Evolutionary conservation across 2,113 vertebrate species (phyloP).

Genomic region (Anarhynchus alexandrinus): DNA sequence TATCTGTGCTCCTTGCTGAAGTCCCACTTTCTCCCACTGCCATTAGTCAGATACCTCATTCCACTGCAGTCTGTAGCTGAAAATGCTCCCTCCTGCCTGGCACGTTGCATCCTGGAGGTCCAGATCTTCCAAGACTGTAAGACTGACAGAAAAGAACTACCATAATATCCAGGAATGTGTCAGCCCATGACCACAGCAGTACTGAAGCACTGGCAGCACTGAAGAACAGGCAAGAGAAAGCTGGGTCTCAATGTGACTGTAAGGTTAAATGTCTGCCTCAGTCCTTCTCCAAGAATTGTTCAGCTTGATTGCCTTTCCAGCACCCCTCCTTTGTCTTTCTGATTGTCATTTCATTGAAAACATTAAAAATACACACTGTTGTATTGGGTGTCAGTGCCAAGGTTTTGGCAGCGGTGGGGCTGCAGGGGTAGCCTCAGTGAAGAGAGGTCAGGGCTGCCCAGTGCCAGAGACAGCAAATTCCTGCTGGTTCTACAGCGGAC

Average conservation of each 20-base stretch:
- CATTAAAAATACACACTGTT: background rate
- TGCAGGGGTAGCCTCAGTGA: background rate
- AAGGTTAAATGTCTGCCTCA: background rate
- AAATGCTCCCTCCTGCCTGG: background rate
- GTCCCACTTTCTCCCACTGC: background rate
- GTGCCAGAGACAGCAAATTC: background rate
- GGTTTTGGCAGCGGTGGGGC: background rate
- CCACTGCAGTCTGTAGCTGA: background rate
- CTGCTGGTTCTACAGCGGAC: accelerated
- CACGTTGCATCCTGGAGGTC: background rate
- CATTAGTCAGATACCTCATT: background rate
- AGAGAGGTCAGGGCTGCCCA: background rate
- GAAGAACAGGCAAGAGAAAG: background rate
- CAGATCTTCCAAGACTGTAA: background rate
- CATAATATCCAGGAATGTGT: background rate
- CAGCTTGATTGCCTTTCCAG: background rate
- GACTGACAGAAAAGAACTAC: background rate
- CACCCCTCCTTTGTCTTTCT: background rate
- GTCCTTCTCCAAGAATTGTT: background rate
- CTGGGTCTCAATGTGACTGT: background rate
- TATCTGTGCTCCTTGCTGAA: accelerated
- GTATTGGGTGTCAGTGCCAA: background rate
- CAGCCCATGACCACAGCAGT: background rate
- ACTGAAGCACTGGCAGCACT: background rate
- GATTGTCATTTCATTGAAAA: background rate